phyloP scores from a whole-genome alignment of 1,140 invertebrate species.

The Sycobia sp. region DNA sequence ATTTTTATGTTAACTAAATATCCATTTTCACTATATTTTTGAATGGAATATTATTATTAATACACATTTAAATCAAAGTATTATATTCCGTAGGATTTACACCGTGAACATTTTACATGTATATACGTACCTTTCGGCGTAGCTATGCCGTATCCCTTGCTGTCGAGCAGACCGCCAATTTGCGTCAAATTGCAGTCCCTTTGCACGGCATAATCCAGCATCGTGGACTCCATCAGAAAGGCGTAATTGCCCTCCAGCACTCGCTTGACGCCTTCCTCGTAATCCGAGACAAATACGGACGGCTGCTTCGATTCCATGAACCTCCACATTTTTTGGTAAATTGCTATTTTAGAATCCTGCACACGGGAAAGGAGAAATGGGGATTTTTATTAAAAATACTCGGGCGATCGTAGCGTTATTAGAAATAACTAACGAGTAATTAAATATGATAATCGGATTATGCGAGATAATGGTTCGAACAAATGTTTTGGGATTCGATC shows the following conservation, averaged over 20 bases:
- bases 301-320: slow-evolving; percentile 80
- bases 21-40: background rate
- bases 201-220: slow-evolving; percentile 88
- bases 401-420: too few species aligned
- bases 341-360: slow-evolving; percentile 81
- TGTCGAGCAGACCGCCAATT: slow-evolving; percentile 86
- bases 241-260: slow-evolving; percentile 83
- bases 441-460: too few species aligned
- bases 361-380: too few species aligned
- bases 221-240: slow-evolving; percentile 93
- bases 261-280: slow-evolving; percentile 80
- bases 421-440: too few species aligned
- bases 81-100: background rate
- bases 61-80: background rate
- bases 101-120: background rate
- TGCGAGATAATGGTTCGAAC: too few species aligned
- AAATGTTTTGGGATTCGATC: too few species aligned
- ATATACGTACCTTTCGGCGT: slow-evolving; percentile 59
- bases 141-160: slow-evolving; percentile 78
- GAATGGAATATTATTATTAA: background rate
- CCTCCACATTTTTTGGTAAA: slow-evolving; percentile 87
- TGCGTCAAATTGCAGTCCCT: slow-evolving; percentile 92
- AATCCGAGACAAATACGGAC: slow-evolving; percentile 73
- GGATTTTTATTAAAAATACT: too few species aligned
- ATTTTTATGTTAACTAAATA: too few species aligned